These are phyloP conservation scores for Malurus elegans DNA, from an alignment of 2,113 vertebrate genomes.

Conservation along the genomic window DNA sequence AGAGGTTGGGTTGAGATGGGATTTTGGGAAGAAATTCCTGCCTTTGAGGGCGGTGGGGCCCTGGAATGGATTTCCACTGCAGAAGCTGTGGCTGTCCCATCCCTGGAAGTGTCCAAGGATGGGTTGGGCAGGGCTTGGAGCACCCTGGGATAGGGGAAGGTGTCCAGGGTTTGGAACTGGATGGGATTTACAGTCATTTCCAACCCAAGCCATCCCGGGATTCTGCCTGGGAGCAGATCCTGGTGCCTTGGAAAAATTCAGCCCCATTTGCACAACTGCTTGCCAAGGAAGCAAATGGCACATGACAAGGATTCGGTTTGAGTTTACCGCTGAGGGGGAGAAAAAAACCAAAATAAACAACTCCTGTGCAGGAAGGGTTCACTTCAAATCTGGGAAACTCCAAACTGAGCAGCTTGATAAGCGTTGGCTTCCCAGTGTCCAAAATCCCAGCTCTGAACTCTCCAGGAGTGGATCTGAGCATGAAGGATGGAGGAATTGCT, in stretches of 20 bases:
- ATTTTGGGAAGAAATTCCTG: neutral
- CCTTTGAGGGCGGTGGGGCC: neutral
- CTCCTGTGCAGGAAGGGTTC: neutral
- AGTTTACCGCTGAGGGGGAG: neutral
- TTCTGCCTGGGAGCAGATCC: neutral
- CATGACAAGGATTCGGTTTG: neutral
- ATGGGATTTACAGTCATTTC: neutral
- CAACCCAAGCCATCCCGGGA: neutral
- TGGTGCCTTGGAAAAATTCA: neutral
- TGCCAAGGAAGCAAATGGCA: neutral
- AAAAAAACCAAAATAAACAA: neutral
- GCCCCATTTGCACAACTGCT: neutral
- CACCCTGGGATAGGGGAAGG: neutral
- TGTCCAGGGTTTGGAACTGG: neutral
- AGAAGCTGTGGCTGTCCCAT: neutral
- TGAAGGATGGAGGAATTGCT: neutral
- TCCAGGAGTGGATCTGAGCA: neutral
- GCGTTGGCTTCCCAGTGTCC: fast-evolving
- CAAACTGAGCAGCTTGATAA: neutral
- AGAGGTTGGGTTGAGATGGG: neutral
- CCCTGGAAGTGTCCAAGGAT: neutral
- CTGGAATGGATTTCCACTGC: neutral
- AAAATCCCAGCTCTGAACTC: neutral
- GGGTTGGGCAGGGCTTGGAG: fast-evolving
- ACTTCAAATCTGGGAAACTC: neutral